phyloP scores from a whole-genome alignment of 2,888 invertebrate genomes.

The Alloplasta piceator region DNA sequence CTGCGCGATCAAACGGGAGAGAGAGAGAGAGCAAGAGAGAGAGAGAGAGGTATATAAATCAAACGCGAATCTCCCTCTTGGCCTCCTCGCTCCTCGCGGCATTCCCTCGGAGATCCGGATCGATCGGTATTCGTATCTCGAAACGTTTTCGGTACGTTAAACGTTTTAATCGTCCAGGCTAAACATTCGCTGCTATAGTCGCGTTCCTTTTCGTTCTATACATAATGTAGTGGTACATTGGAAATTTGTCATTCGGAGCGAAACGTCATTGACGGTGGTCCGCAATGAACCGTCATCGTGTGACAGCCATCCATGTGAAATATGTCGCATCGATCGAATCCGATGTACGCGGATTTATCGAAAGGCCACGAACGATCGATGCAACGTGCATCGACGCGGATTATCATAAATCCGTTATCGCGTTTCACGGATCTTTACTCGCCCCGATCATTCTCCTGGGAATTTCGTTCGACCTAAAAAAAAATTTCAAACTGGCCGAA shows the following conservation, averaged over 20 bases:
- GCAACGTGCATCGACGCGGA: too few species aligned
- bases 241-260: conserved; percentile 27
- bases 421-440: too few species aligned
- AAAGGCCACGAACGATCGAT: too few species aligned
- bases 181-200: conserved; percentile 72
- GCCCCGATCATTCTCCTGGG: too few species aligned
- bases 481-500: too few species aligned
- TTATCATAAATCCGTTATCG: too few species aligned
- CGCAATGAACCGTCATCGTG: not conserved
- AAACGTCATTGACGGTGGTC: conserved; percentile 31
- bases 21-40: conserved; percentile 57
- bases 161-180: conserved; percentile 77
- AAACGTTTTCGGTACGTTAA: conserved; percentile 73
- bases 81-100: conserved; percentile 44
- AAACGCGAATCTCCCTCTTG: conserved; percentile 70
- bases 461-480: too few species aligned
- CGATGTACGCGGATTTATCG: not conserved
- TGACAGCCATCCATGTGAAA: not conserved
- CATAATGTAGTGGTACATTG: conserved; percentile 24
- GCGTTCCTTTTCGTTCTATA: conserved; percentile 39
- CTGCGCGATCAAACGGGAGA: conserved; percentile 29
- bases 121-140: conserved; percentile 77
- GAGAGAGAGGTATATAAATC: conserved; percentile 71
- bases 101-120: conserved; percentile 73
- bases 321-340: not conserved